These are phyloP conservation scores for Puntigrus tetrazona DNA, from an alignment of 2,113 vertebrate species.

Conservation along the genomic window DNA sequence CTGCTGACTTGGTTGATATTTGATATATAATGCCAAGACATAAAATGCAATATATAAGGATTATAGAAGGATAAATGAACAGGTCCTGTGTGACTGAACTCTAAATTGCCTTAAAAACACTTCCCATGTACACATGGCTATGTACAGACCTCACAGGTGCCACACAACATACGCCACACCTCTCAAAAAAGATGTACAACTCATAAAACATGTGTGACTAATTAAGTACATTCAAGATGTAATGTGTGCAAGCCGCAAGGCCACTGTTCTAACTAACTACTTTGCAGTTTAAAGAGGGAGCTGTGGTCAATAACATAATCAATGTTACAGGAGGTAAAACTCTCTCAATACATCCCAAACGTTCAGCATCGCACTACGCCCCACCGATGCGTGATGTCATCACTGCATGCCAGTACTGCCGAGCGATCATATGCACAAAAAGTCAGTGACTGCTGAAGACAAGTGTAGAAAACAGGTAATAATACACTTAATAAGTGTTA, in stretches of 20 bases:
- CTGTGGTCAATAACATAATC: not conserved
- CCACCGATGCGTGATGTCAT: not conserved
- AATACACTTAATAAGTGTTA: conserved; percentile 1
- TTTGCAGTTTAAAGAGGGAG: not conserved
- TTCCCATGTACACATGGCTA: not conserved
- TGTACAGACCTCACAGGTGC: not conserved
- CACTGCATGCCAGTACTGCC: not conserved
- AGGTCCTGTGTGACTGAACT: not conserved
- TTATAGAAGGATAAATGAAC: not conserved
- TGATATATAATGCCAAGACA: no score
- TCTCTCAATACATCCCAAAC: not conserved
- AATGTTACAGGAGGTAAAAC: not conserved
- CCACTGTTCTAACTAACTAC: not conserved
- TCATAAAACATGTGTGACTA: not conserved
- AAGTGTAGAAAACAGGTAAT: conserved; percentile 14
- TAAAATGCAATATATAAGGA: no score
- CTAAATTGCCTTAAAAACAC: not conserved
- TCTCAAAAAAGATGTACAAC: not conserved
- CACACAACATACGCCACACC: not conserved
- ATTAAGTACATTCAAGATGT: not conserved
- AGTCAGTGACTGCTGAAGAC: not conserved
- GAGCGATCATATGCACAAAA: not conserved
- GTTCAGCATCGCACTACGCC: not conserved
- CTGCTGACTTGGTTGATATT: no score
- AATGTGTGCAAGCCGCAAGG: not conserved